Evolutionary conservation across 2,113 vertebrate genomes (phyloP), one percentile per base, ranked within the genome.

Genomic region (Semnornis frantzii): DNA sequence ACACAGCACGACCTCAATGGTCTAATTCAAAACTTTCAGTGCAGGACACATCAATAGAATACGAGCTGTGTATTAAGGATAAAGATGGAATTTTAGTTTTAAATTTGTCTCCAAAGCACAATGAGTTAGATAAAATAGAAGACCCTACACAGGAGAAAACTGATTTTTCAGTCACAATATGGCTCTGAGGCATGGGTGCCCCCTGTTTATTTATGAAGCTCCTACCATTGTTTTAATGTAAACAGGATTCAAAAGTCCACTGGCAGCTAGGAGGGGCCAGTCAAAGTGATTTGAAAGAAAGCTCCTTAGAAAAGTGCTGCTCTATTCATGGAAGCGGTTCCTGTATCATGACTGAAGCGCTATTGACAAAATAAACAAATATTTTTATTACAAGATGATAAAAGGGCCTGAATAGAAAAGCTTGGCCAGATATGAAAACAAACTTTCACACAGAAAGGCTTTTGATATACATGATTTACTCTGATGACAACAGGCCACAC

Each of bases 371-470:
- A 97, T 96, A 98, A 98, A 98, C 96, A 98, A 98, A 97, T 97
- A 97, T 97, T 98, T 98, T 97, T 97, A 97, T 98, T 98, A 97
- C 97, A 97, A 96, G 93, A 97, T 95, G 96, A 97, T 97, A 98
- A 97, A 98, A 96, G 96, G 84, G 79, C 59, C 95, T 95, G 97
- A 96, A 97, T 94, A 96, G 96, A 97, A 97, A 84, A 94, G 93
- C 93, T 77, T 77, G 96, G 96, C 96, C 96, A 97, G 97, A 98
- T 98, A 98, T 96, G 97, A 98, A 98, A 98, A 98, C 95, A 98
- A 97, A 97, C 97, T 97, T 98, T 97, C 96, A 97, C 96, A 96
- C 97, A 94, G 81, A 95, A 97, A 96, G 96, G 94, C 95, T 97
- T 98, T 98, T 97, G 97, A 97, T 97, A 96, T 92, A 97, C 97